Evolutionary conservation across 2,797 vertebrate genomes (phyloP).

Genomic region (Melanotaenia trifasciata): DNA sequence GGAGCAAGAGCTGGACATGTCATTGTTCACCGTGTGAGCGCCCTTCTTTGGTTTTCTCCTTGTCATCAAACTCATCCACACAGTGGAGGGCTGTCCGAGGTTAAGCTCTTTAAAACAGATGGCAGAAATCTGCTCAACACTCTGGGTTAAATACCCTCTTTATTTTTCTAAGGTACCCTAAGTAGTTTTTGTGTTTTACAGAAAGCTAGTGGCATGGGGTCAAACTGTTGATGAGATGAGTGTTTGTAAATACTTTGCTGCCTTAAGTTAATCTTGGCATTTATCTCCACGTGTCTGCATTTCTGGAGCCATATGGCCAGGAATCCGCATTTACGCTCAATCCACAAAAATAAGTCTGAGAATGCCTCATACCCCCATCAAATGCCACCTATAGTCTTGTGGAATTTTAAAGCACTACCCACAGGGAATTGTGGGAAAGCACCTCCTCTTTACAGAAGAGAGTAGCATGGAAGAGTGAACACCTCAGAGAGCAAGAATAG

Average conservation of each 20-base stretch:
- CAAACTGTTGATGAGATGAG: conserved; percentile 57
- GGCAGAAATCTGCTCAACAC: conserved; percentile 78
- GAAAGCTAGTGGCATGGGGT: conserved; percentile 62
- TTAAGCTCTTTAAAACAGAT: conserved; percentile 83
- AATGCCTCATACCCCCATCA: conserved; percentile 48
- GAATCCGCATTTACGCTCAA: conserved; percentile 53
- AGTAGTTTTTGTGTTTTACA: conserved; percentile 72
- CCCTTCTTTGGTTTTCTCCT: conserved; percentile 67
- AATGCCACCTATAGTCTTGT: conserved; percentile 58
- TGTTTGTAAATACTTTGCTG: conserved; percentile 67
- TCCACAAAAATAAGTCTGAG: conserved; percentile 49
- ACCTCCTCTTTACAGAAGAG: conserved; percentile 51
- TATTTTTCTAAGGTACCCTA: conserved; percentile 78
- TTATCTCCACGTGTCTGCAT: conserved; percentile 52
- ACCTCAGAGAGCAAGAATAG: conserved; percentile 54
- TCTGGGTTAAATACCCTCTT: conserved; percentile 77
- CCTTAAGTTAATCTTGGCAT: conserved; percentile 66
- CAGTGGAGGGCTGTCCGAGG: conserved; percentile 57
- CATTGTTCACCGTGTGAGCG: conserved; percentile 55
- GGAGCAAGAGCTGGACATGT: conserved; percentile 39
- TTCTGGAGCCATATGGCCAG: conserved; percentile 72
- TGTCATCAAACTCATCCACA: conserved; percentile 60
- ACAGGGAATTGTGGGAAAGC: conserved; percentile 62
- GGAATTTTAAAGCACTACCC: conserved; percentile 52
- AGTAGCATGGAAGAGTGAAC: conserved; percentile 62